phyloP scores from a whole-genome alignment of 2,888 invertebrate species.

The Papilio protenor region DNA sequence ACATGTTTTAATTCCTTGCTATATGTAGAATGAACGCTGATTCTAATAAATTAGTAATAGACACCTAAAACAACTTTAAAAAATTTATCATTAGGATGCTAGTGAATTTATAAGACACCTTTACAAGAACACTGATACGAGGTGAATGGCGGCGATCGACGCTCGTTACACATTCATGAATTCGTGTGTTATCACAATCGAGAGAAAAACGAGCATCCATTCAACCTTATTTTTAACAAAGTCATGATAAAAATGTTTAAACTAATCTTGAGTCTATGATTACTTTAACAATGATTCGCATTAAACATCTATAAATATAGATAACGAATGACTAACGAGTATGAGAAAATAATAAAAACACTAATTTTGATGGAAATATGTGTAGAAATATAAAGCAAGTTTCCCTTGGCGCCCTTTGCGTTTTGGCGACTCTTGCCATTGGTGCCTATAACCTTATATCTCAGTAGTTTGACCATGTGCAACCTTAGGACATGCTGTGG shows the following conservation, averaged over 20 bases:
- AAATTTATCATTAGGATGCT: background rate
- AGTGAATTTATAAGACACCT: background rate
- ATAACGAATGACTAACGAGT: background rate
- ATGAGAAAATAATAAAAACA: background rate
- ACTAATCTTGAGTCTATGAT: background rate
- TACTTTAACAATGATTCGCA: background rate
- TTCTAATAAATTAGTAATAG: too few relatives aligned
- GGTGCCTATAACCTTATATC: background rate
- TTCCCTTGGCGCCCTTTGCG: background rate
- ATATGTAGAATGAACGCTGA: too few relatives aligned
- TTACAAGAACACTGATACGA: background rate
- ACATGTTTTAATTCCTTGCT: too few relatives aligned
- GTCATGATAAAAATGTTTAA: background rate
- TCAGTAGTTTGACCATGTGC: too few relatives aligned
- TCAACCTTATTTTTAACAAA: constrained; percentile 5
- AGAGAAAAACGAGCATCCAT: constrained; percentile 3
- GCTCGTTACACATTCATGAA: constrained; percentile 23
- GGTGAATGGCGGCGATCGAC: background rate
- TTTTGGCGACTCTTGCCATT: background rate
- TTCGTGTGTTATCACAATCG: constrained; percentile 23
- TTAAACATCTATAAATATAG: background rate
- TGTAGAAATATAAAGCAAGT: background rate
- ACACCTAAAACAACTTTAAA: too few relatives aligned
- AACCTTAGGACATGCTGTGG: background rate
- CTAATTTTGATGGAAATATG: background rate